phyloP scores from a whole-genome alignment of 2,113 vertebrate genomes.

The Microtus ochrogaster region DNA sequence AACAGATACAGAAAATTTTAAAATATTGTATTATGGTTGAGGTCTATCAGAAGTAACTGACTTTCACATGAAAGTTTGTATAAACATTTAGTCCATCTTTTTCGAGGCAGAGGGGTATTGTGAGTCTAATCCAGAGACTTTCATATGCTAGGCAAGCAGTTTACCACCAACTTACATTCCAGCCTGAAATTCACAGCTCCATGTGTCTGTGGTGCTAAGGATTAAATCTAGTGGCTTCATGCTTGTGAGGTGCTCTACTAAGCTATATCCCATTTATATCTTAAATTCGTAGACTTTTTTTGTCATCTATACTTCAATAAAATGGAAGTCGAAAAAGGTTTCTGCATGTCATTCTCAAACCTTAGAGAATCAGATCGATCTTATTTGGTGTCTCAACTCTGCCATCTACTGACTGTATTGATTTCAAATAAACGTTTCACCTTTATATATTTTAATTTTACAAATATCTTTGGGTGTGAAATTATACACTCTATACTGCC shows the following conservation, averaged over 20 bases:
- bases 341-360: background rate
- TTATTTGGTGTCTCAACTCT: conserved; percentile 64
- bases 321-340: background rate
- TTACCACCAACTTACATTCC: background rate
- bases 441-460: conserved; percentile 6
- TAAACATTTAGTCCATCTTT: background rate
- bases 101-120: no score
- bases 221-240: background rate
- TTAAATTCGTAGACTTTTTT: background rate
- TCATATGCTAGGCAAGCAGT: background rate
- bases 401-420: conserved; percentile 58
- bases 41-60: background rate
- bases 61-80: background rate
- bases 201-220: background rate
- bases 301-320: background rate
- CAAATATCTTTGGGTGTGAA: background rate
- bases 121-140: background rate
- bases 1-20: background rate
- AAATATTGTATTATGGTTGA: background rate
- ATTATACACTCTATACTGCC: background rate
- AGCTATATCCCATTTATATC: background rate
- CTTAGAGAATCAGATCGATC: background rate
- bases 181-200: background rate
- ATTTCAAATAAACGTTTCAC: conserved; percentile 32
- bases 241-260: background rate